phyloP scores from a whole-genome alignment of 2,888 invertebrate species.

The Drosophila mulleri region DNA sequence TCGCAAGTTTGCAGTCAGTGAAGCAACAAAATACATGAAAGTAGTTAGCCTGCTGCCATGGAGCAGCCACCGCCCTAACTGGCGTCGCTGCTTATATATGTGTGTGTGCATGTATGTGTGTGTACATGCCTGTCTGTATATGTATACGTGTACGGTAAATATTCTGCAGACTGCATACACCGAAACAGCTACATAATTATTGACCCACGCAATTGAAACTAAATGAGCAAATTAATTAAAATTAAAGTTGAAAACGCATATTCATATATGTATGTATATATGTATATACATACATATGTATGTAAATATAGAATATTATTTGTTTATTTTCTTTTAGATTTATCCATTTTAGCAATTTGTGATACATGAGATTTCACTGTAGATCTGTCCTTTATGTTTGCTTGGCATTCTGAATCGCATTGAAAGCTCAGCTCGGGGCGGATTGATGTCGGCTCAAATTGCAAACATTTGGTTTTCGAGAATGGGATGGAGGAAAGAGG shows the following conservation, averaged over 20 bases:
- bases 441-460: constrained; percentile 70
- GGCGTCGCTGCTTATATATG: constrained; percentile 71
- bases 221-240: neutral
- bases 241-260: neutral
- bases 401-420: constrained; percentile 22
- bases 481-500: neutral
- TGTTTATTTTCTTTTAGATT: constrained; percentile 9
- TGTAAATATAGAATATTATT: neutral
- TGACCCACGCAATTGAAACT: neutral
- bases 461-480: constrained; percentile 35
- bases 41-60: constrained; percentile 53
- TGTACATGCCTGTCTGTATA: constrained; percentile 19
- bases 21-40: constrained; percentile 34
- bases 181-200: constrained; percentile 7
- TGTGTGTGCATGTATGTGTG: constrained; percentile 30
- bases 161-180: constrained; percentile 10
- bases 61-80: constrained; percentile 77
- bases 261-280: neutral
- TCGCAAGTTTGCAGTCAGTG: constrained; percentile 63
- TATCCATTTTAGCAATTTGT: neutral
- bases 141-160: constrained; percentile 29
- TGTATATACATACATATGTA: neutral
- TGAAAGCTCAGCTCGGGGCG: constrained; percentile 34
- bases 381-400: constrained; percentile 10
- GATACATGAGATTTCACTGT: constrained; percentile 16